Base-by-base conservation (phyloP, 35 echinoderm and acorn worm species). In the Ptychodera flava region DNA sequence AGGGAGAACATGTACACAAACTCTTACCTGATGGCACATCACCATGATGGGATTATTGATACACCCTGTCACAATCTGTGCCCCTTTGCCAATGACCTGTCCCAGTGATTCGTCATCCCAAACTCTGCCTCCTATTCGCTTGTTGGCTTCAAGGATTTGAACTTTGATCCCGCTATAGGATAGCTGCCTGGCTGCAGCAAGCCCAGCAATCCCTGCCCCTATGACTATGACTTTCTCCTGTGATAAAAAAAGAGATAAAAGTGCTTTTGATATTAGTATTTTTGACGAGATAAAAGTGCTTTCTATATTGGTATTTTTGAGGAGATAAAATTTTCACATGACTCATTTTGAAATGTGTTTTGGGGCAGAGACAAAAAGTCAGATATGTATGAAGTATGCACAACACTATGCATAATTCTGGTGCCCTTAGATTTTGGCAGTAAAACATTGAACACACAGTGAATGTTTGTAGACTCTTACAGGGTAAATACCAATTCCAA, bases 21-120 rank as follows among this genome's bases (percentile, higher is more conserved):
- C n/a, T n/a, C n/a, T 76, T 81, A 99, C 96, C 90, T 99, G 96
- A 89, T 92, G 90, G 86, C 92, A 99, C 96, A 99, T 99, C n/a
- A 99, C 35, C 77, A 90, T 86, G 33, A 99, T 94, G 33, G 96
- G 96, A 76, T 99, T 99, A 64, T 99, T 99, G 16, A 99, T 94
- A 36, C 93, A 94, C 0, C 96, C 96, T 35, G 94, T 99, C 31
- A 99, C 89, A 14, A 94, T 99, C 88, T 99, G 96, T 1, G 96
- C 96, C 30, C 96, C 96, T 89, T 86, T 94, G 1, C 90, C 96
- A 16, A 99, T 88, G 35, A 79, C 81, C 1, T 85, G 82, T 16
- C 85, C 90, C 16, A 90, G 32, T 22, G 79, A 78, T 27, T 85
- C 33, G 35, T 94, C 96, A 75, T 99, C 96, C 96, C 96, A 99